Conservation (phyloP, 2,888 invertebrate species). For the Latrodectus elegans region DNA sequence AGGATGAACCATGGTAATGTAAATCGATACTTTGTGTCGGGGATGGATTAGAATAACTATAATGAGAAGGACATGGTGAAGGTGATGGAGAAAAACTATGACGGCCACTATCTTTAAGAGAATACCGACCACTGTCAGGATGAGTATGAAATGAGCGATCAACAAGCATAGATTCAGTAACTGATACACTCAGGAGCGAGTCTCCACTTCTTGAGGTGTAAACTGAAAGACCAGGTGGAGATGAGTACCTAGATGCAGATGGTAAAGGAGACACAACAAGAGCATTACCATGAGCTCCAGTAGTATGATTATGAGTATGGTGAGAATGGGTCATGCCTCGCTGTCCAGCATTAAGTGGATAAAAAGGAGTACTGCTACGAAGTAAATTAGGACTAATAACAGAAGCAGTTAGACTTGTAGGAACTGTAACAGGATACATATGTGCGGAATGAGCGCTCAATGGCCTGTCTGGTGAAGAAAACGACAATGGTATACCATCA, state of each 20-base stretch:
- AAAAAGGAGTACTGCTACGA: conserved; percentile 65
- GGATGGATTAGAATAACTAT: conserved; percentile 75
- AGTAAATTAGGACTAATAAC: conserved; percentile 63
- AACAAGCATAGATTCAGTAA: conserved; percentile 72
- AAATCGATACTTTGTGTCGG: conserved; percentile 72
- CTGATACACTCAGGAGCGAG: conserved; percentile 74
- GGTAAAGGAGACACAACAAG: conserved; percentile 62
- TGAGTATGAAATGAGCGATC: conserved; percentile 68
- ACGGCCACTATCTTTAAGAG: conserved; percentile 69
- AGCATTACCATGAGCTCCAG: conserved; percentile 51
- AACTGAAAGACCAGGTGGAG: conserved; percentile 72
- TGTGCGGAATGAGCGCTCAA: conserved; percentile 64
- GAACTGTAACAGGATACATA: conserved; percentile 68
- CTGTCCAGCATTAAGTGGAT: conserved; percentile 66
- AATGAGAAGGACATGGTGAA: conserved; percentile 74
- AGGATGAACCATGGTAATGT: conserved; percentile 70
- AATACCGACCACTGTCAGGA: conserved; percentile 68
- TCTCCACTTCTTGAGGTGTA: conserved; percentile 80
- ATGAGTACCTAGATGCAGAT: conserved; percentile 65
- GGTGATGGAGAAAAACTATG: conserved; percentile 71
- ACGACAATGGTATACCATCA: conserved; percentile 61
- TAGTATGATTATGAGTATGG: conserved; percentile 65
- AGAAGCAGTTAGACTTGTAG: conserved; percentile 64
- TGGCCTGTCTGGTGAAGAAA: conserved; percentile 61
- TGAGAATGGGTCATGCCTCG: conserved; percentile 68